Evolutionary conservation across 2,888 invertebrate genomes (phyloP), one percentile per base, ranked within the genome.

Genomic region (Drosophila helvetica): DNA sequence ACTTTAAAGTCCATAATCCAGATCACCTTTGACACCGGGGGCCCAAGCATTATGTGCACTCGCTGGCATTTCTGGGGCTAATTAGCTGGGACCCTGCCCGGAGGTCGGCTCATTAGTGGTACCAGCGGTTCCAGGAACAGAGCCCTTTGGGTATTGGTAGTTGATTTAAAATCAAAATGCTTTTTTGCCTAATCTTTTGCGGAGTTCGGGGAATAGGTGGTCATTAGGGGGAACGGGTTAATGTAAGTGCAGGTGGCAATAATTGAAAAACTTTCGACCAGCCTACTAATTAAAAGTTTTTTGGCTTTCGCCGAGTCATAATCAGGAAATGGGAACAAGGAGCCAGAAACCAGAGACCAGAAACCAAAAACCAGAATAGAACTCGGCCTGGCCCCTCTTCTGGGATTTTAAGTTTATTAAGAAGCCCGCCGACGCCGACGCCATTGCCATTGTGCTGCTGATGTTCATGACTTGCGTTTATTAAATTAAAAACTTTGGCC

Each of bases 221-320:
- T 22, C 52, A 61, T 73, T 60, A 38, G 18, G 53, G 58, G 45
- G 15, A 19, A 30, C 30, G 66, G 66, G 56, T 56, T 65, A 43
- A n/a, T n/a, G 30, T 4, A 1, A 51, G 61, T 68, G 70, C 83
- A 86, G 85, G 85, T 86, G 85, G 81, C 81, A 83, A 86, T 86
- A 86, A 86, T 86, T 86, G 85, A 86, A 87, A 86, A 86, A 86
- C 85, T 86, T 86, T 83, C 56, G 47, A 47, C 58, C 61, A 45
- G 80, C 81, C 79, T 76, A 79, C 83, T 79, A 86, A 86, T 86
- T 86, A 86, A 86, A 86, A 86, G 83, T 86, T 87, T 85, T 74
- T 59, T 18, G 42, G 55, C 45, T 50, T 51, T 45, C 38, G 15
- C 45, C 43, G 46, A 68, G 60, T 67, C 67, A 72, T 72, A 61